Evolutionary conservation across 2,113 vertebrate genomes (phyloP), one percentile per base, ranked within the genome.

Genomic region (Oriolus oriolus): DNA sequence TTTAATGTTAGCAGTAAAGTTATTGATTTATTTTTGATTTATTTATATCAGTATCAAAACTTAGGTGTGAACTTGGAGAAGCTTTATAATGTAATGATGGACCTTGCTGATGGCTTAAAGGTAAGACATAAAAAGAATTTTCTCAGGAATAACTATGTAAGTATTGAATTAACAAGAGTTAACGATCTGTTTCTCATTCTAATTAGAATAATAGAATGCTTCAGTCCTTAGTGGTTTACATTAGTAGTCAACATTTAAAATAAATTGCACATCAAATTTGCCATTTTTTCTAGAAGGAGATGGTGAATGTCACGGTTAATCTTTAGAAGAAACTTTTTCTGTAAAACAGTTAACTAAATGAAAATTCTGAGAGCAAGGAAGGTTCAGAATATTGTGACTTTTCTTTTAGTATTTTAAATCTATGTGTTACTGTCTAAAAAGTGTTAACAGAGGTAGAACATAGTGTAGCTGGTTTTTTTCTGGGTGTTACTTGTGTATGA

Each of bases 51-150:
- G 98, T 95, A 96, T 77, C 98, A 97, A 94, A 98, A 97, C 27
- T 60, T 98, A 30, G 92, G 97, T 89, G 95, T 95, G 53, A 96
- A 95, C 78, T 98, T 99, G 96, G 95, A 66, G 95, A 97, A 96
- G 10, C 98, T 99, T 74, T 97, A 98, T 96, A 94, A 92, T 14
- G 95, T 99, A 24, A 98, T 98, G 84, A 93, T 90, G 96, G 97
- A 98, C n/a, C 98, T 99, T 16, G 63, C 96, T 57, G 95, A 53
- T 71, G 98, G 97, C 85, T 97, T 99, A 69, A 95, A 98, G 98
- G 99, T 98, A 92, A 97, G 97, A 37, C 26, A 15, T 22, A 74
- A 15, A 45, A 91, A 85, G 7, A 31, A 44, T 33, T 76, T 76
- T 37, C 24, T 79, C 13, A 14, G 52, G 16, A 87, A 33, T 45